These are phyloP conservation scores for Oegoconia quadripuncta DNA, from an alignment of 2,888 invertebrate species.

Conservation along the genomic window DNA sequence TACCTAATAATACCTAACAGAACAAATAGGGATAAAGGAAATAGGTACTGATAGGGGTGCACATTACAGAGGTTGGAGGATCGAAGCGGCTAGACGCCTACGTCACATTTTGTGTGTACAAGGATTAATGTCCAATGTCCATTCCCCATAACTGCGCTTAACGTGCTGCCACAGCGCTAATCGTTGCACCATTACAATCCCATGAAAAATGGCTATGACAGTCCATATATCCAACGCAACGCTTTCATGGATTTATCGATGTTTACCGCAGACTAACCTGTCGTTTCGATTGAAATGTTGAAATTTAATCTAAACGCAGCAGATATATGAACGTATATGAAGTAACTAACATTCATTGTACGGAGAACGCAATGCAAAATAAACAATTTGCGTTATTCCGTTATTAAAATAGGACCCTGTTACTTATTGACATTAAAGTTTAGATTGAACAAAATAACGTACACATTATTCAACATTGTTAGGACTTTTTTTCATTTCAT, in stretches of 20 bases:
- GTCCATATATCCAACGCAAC: constrained; percentile 11
- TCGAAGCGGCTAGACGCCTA: constrained; percentile 69
- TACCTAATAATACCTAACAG: neutral
- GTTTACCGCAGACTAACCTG: constrained; percentile 10
- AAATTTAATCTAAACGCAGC: no score
- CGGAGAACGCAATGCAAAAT: no score
- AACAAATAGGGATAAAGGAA: neutral
- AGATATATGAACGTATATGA: no score
- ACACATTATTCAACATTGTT: no score
- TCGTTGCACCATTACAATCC: constrained; percentile 43
- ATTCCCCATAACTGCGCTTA: constrained; percentile 29
- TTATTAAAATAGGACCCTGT: no score
- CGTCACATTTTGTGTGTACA: constrained; percentile 44
- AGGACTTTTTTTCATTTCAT: no score
- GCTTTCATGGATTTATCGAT: constrained; percentile 6
- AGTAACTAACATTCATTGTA: no score
- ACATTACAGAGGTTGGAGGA: constrained; percentile 27
- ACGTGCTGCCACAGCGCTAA: constrained; percentile 44
- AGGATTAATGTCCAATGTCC: constrained; percentile 46
- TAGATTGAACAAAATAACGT: no score
- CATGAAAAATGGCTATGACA: constrained; percentile 36
- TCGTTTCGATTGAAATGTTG: no score
- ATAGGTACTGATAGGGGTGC: neutral
- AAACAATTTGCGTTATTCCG: no score
- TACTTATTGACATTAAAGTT: no score